Percentiles rank a stretch among this genome's conserved stretches.
These are phyloP conservation scores for Chloebia gouldiae DNA, from an alignment of 2,113 vertebrate genomes.

Conservation along the genomic window DNA sequence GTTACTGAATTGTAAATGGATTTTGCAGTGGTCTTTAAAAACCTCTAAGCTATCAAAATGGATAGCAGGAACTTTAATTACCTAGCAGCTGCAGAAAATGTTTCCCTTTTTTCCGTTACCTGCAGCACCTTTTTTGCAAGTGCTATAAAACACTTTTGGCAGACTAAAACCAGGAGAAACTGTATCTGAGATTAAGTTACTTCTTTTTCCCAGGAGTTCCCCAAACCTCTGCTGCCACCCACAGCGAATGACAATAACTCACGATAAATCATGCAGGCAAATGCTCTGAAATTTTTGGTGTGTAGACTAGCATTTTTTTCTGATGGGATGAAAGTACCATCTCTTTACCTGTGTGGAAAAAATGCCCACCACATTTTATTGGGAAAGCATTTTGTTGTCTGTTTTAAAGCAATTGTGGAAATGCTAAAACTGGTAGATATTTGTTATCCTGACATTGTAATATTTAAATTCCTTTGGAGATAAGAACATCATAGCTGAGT, in stretches of 20 bases:
- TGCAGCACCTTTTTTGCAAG: background rate
- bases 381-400: background rate
- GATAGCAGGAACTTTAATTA: background rate
- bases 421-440: background rate
- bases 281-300: background rate
- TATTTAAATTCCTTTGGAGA: background rate
- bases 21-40: background rate
- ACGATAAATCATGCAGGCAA: background rate
- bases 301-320: background rate
- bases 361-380: background rate
- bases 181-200: background rate
- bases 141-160: background rate
- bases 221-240: background rate
- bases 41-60: background rate
- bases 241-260: background rate
- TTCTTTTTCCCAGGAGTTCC: background rate
- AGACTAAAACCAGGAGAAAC: background rate
- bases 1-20: background rate
- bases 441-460: background rate
- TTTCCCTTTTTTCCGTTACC: background rate
- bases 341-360: background rate
- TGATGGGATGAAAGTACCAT: background rate
- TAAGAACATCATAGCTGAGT: background rate
- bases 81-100: background rate
- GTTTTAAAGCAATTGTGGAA: background rate